These are phyloP conservation scores for Pterocles burchelli DNA, from an alignment of 2,113 vertebrate genomes.

Conservation along the genomic window DNA sequence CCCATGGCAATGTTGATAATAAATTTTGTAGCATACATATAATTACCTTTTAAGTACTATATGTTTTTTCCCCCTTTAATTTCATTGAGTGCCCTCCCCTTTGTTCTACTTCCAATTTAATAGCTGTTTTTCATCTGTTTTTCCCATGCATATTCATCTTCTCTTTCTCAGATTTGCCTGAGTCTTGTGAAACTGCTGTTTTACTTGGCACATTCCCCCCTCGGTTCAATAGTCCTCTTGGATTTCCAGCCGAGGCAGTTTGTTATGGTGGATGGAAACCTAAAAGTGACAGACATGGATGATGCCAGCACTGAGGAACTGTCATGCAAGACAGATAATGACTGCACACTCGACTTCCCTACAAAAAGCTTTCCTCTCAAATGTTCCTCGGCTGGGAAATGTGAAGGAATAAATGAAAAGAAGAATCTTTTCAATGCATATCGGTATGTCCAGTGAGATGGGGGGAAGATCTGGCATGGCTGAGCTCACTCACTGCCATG, in stretches of 20 bases:
- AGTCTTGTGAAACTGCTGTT: constrained; percentile 86
- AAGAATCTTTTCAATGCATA: constrained; percentile 92
- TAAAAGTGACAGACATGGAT: constrained; percentile 92
- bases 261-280: constrained; percentile 84
- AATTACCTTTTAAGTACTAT: constrained; percentile 59
- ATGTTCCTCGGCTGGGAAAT: constrained; percentile 75
- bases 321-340: constrained; percentile 72
- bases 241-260: constrained; percentile 95
- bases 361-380: constrained; percentile 81
- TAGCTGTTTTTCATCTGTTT: constrained; percentile 44
- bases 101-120: constrained; percentile 61
- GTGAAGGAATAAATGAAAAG: constrained; percentile 85
- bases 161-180: constrained; percentile 84
- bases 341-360: constrained; percentile 86
- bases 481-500: background rate
- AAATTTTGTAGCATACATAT: constrained; percentile 41
- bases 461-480: background rate
- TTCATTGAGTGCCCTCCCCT: constrained; percentile 42
- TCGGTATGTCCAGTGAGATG: constrained; percentile 69
- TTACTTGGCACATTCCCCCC: constrained; percentile 87
- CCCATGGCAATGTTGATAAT: constrained; percentile 60
- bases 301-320: constrained; percentile 82
- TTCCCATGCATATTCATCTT: constrained; percentile 45
- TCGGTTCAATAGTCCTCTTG: constrained; percentile 88
- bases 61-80: background rate